Evolutionary conservation across 2,797 vertebrate species (phyloP).

Genomic region (Lepilemur ruficaudatus): DNA sequence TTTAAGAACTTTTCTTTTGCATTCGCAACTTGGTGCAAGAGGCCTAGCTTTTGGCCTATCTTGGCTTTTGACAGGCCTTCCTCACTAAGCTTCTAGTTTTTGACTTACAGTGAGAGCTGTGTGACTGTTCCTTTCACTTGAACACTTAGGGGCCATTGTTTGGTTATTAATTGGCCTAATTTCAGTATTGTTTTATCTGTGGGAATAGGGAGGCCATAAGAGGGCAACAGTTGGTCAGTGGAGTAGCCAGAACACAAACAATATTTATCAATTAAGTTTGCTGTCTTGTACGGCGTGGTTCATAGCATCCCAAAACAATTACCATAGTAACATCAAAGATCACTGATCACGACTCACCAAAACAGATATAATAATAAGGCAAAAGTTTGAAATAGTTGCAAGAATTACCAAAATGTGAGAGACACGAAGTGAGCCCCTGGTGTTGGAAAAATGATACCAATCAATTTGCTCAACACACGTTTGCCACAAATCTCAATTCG

Average conservation of each 20-base stretch:
- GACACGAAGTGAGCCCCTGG: background rate
- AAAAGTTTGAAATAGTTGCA: background rate
- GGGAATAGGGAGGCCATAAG: background rate
- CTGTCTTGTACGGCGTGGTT: background rate
- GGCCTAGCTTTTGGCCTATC: background rate
- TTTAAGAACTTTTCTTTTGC: background rate
- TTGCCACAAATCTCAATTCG: background rate
- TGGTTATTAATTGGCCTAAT: background rate
- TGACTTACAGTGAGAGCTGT: too few relatives aligned
- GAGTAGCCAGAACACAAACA: background rate
- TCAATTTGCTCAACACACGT: background rate
- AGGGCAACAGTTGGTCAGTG: background rate
- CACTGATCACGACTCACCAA: background rate
- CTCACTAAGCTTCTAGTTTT: background rate
- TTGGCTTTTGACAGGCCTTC: background rate
- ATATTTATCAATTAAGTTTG: background rate
- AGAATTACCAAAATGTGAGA: background rate
- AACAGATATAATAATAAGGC: background rate
- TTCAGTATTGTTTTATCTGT: background rate
- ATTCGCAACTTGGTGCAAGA: background rate
- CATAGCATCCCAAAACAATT: background rate
- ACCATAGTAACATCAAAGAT: background rate
- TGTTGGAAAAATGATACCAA: background rate
- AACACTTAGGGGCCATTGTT: background rate
- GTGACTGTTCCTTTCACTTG: background rate